phyloP scores from a whole-genome alignment of 2,888 invertebrate species.

The Tanypteryx hageni region DNA sequence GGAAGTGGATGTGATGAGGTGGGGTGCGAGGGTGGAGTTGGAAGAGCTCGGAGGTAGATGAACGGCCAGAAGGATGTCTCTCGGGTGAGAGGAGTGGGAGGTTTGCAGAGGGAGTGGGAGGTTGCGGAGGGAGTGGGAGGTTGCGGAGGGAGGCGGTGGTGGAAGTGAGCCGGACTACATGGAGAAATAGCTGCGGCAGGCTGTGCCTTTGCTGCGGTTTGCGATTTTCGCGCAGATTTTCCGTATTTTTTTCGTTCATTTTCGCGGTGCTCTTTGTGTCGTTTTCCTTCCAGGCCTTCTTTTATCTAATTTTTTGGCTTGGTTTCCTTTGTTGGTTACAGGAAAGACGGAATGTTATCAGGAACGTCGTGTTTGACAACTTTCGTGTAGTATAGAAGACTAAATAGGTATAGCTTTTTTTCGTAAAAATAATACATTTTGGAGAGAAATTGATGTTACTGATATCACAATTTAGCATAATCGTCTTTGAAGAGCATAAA shows the following conservation, averaged over 20 bases:
- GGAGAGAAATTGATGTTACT: too few species aligned
- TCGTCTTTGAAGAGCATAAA: too few species aligned
- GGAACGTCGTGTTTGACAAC: not conserved
- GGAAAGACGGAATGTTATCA: not conserved
- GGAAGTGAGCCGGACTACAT: not conserved
- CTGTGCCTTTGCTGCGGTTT: not conserved
- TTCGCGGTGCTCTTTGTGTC: not conserved
- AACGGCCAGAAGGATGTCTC: not conserved
- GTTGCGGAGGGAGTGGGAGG: too few species aligned
- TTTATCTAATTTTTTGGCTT: not conserved
- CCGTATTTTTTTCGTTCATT: not conserved
- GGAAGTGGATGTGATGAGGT: not conserved
- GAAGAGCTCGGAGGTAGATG: not conserved
- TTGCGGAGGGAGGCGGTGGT: not conserved
- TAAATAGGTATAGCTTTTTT: too few species aligned
- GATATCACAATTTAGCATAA: too few species aligned
- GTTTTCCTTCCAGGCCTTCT: not conserved
- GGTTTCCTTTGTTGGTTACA: not conserved
- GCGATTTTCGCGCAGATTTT: slow-evolving; percentile 11
- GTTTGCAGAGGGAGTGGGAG: too few species aligned
- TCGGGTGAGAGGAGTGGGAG: too few species aligned
- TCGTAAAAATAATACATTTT: too few species aligned
- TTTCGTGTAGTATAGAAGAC: not conserved
- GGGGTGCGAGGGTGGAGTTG: slow-evolving; percentile 5
- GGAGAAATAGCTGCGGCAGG: not conserved